Evolutionary conservation across 2,113 vertebrate genomes (phyloP).

Genomic region (Pomatorhinus ruficollis): DNA sequence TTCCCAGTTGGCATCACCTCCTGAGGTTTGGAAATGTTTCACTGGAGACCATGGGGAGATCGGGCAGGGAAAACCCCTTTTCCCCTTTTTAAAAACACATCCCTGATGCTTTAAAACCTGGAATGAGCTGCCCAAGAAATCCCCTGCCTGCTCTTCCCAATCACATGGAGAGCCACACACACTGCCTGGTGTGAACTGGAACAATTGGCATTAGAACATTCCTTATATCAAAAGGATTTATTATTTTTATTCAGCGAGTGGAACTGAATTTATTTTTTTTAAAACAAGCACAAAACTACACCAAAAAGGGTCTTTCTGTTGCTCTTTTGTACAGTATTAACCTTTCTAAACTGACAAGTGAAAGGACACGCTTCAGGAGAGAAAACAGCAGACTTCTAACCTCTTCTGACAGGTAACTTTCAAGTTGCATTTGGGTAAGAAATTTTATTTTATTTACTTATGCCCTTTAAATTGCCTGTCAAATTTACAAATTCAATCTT

Average conservation of each 20-base stretch:
- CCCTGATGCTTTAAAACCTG: not conserved
- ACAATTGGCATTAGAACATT: not conserved
- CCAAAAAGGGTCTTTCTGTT: conserved; percentile 76
- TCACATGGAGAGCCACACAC: not conserved
- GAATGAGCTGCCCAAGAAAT: not conserved
- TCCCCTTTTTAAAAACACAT: not conserved
- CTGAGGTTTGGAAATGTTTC: not conserved
- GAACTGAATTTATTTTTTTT: not conserved
- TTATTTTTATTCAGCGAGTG: not conserved
- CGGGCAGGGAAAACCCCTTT: not conserved
- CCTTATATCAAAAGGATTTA: not conserved
- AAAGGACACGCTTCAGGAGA: conserved; percentile 80
- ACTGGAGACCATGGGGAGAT: not conserved
- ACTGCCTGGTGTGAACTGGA: not conserved
- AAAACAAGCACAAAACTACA: conserved; percentile 72
- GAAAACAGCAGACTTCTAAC: conserved; percentile 81
- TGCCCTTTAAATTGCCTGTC: conserved; percentile 74
- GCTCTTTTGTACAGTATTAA: conserved; percentile 80
- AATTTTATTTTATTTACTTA: conserved; percentile 69
- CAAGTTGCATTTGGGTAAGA: conserved; percentile 73
- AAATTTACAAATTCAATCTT: conserved; percentile 73
- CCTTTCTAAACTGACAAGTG: conserved; percentile 90
- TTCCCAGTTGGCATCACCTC: not conserved
- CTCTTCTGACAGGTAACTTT: conserved; percentile 87
- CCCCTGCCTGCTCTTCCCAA: not conserved